These are phyloP conservation scores for Cantharis lateralis DNA, from an alignment of 2,888 invertebrate genomes.

Conservation along the genomic window DNA sequence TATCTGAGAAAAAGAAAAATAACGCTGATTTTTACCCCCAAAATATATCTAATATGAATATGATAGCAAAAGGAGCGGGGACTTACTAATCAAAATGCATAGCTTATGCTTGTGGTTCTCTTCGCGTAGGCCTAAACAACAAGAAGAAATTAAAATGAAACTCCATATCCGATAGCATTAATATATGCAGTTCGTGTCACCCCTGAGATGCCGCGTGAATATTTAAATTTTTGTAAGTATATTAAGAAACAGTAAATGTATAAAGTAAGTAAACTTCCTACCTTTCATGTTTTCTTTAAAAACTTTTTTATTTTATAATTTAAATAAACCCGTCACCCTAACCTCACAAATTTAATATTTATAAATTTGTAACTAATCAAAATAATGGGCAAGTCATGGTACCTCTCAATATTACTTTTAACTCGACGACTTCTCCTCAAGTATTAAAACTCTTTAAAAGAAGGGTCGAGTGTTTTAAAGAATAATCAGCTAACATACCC, in stretches of 20 bases:
- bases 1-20: conserved; percentile 38
- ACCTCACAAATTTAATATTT: neutral
- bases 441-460: conserved; percentile 41
- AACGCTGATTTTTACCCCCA: conserved; percentile 56
- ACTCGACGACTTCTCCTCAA: conserved; percentile 53
- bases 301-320: neutral
- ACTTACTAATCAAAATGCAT: conserved; percentile 55
- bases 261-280: neutral
- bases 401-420: conserved; percentile 46
- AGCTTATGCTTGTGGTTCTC: conserved; percentile 48
- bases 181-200: conserved; percentile 32
- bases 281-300: conserved; percentile 1
- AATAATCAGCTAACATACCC: conserved; percentile 54
- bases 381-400: neutral
- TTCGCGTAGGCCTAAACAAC: conserved; percentile 49
- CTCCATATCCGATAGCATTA: conserved; percentile 32
- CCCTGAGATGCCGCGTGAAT: conserved; percentile 28
- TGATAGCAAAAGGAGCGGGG: conserved; percentile 51
- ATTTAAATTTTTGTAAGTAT: conserved; percentile 31
- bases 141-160: conserved; percentile 44
- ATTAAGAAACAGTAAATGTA: conserved; percentile 11
- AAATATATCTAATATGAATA: conserved; percentile 53
- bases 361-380: neutral
- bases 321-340: neutral
- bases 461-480: conserved; percentile 55